phyloP scores from a whole-genome alignment of 2,113 vertebrate species.

The Muscicapa adusta region DNA sequence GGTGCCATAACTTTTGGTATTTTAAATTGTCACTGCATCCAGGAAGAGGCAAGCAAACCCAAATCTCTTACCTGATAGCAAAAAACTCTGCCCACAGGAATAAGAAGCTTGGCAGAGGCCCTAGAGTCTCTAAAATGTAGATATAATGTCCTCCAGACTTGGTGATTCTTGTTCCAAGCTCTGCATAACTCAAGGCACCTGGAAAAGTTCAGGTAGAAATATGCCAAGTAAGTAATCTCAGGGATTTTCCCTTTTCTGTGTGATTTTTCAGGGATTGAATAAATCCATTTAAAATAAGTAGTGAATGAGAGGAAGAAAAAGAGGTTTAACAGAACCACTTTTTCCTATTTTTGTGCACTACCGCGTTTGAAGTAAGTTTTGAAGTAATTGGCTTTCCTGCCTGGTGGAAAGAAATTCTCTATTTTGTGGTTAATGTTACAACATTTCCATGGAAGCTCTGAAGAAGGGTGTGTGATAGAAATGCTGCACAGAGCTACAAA shows the following conservation, averaged over 20 bases:
- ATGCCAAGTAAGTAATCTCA: neutral
- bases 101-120: slow-evolving; percentile 83
- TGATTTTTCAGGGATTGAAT: neutral
- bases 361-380: neutral
- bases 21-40: neutral
- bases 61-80: slow-evolving; percentile 77
- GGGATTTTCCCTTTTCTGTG: neutral
- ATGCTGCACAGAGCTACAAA: neutral
- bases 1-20: neutral
- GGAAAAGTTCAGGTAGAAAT: slow-evolving; percentile 12
- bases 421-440: neutral
- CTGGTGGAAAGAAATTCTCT: neutral
- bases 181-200: slow-evolving; percentile 88
- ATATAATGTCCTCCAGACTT: slow-evolving; percentile 89
- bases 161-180: slow-evolving; percentile 84
- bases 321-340: neutral
- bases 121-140: slow-evolving; percentile 84
- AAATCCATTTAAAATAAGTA: neutral
- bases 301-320: neutral
- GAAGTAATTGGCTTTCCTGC: neutral
- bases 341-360: neutral
- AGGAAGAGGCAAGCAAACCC: neutral
- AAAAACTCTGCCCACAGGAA: slow-evolving; percentile 85
- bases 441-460: neutral
- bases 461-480: neutral